Evolutionary conservation across 2,888 invertebrate species (phyloP).

Genomic region (Drosophila acutilabella): DNA sequence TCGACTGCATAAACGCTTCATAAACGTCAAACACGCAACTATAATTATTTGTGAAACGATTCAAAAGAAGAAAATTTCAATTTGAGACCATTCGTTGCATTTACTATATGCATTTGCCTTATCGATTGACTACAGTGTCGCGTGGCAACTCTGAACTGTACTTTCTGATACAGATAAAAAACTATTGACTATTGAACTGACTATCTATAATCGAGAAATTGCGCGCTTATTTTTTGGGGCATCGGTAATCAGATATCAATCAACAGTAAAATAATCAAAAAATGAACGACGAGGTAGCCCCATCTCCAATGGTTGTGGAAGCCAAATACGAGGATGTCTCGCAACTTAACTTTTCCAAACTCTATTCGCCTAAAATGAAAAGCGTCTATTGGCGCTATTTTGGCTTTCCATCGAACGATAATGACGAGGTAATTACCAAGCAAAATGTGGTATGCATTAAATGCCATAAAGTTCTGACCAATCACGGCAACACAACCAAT

Average conservation of each 20-base stretch:
- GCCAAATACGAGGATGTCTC: constrained; percentile 74
- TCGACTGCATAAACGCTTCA: constrained; percentile 39
- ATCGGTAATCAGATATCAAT: constrained; percentile 67
- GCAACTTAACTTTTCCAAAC: constrained; percentile 81
- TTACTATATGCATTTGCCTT: constrained; percentile 57
- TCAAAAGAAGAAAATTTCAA: constrained; percentile 17
- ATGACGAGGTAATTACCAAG: constrained; percentile 83
- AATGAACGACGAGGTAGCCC: constrained; percentile 66
- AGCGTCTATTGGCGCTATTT: constrained; percentile 85
- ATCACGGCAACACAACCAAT: constrained; percentile 85
- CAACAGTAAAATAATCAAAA: constrained; percentile 37
- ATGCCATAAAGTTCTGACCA: constrained; percentile 82
- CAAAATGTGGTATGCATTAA: constrained; percentile 84
- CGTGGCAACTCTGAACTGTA: constrained; percentile 79
- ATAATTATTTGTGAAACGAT: constrained; percentile 4
- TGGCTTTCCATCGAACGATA: constrained; percentile 84
- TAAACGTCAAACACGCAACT: constrained; percentile 30
- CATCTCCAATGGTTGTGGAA: constrained; percentile 63
- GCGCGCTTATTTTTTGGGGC: constrained; percentile 72
- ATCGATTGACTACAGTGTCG: constrained; percentile 76
- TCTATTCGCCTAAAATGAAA: constrained; percentile 84
- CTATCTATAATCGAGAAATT: constrained; percentile 81
- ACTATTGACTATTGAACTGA: constrained; percentile 79
- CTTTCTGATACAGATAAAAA: constrained; percentile 78
- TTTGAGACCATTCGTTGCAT: constrained; percentile 38